These are phyloP conservation scores for Dolichoris vasculosae DNA, from an alignment of 1,140 invertebrate species.

Conservation along the genomic window DNA sequence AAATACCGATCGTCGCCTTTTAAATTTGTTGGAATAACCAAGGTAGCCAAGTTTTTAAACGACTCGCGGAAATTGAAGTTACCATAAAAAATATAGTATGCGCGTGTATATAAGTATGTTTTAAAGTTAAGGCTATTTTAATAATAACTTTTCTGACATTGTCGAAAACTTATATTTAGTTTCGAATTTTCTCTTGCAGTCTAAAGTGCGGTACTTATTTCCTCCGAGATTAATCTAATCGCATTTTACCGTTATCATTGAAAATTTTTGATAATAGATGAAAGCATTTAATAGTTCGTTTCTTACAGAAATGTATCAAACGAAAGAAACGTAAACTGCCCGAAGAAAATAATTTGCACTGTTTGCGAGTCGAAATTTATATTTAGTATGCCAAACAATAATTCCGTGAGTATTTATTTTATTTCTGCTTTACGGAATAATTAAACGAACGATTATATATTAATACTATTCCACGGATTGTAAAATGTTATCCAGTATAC, in stretches of 20 bases:
- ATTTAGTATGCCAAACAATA: neutral
- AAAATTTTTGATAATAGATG: neutral
- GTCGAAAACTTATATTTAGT: constrained; percentile 11
- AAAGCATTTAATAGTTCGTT: neutral
- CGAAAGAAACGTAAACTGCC: neutral
- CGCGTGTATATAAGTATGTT: neutral
- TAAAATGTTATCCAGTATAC: neutral
- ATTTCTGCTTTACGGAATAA: too few relatives aligned
- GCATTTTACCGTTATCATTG: neutral
- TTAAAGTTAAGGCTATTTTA: constrained; percentile 27
- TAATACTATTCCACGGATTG: neutral
- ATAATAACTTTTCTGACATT: constrained; percentile 15
- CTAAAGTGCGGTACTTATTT: neutral
- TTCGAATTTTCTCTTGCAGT: neutral
- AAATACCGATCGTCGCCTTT: neutral
- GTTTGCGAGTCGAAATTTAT: neutral
- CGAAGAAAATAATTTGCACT: too few relatives aligned
- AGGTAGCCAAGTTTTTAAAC: neutral
- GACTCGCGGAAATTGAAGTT: neutral
- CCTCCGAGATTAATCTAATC: neutral
- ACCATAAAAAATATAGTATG: neutral
- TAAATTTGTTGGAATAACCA: neutral
- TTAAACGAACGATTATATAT: neutral
- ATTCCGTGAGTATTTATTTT: too few relatives aligned
- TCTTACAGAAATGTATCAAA: neutral